A percentile compares a stretch with the other conserved stretches of the same genome.
These are phyloP conservation scores for Muscidifurax raptorellus DNA, from an alignment of 1,140 invertebrate species.

Conservation along the genomic window DNA sequence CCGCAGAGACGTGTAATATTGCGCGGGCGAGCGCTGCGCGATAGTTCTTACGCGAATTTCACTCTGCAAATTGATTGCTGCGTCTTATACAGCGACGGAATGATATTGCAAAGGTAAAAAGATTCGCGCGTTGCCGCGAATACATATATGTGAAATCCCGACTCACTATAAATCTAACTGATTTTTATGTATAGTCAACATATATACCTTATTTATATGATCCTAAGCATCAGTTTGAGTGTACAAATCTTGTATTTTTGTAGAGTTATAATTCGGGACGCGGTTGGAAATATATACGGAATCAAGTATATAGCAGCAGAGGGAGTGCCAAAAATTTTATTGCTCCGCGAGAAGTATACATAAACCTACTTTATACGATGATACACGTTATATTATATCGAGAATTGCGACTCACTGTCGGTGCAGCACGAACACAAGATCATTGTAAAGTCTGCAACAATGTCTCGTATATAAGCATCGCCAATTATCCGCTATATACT, in stretches of 20 bases:
- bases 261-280: background rate
- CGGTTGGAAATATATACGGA: background rate
- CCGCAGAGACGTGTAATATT: background rate
- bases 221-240: background rate
- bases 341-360: conserved; percentile 22
- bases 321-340: conserved; percentile 26
- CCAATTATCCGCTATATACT: too few relatives aligned
- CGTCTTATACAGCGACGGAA: background rate
- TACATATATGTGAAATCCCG: too few relatives aligned
- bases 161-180: too few relatives aligned
- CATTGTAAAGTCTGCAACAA: background rate
- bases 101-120: background rate
- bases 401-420: background rate
- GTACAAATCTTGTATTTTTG: conserved; percentile 2
- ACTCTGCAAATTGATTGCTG: background rate
- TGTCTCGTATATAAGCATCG: too few relatives aligned
- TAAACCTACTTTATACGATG: conserved; percentile 30
- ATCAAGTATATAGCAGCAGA: background rate
- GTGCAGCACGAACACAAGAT: background rate
- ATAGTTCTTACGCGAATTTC: background rate
- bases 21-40: too few relatives aligned
- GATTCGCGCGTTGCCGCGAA: background rate
- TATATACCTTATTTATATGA: too few relatives aligned
- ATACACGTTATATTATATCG: conserved; percentile 20
- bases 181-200: too few relatives aligned